These are phyloP conservation scores for Aphodius sticticus DNA, from an alignment of 2,888 invertebrate species.

Conservation along the genomic window DNA sequence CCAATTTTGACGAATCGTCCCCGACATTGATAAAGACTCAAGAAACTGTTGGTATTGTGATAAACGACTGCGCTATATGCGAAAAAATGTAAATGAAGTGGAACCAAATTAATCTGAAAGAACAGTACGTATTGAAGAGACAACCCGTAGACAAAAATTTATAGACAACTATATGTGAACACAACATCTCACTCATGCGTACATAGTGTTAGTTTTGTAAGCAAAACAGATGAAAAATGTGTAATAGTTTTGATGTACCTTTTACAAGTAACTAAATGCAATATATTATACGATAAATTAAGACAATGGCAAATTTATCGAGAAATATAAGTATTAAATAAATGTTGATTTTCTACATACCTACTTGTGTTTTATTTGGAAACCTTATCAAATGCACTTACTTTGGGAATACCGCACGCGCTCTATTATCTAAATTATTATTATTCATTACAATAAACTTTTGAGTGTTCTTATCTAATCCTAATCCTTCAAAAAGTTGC, in stretches of 20 bases:
- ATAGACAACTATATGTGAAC: background rate
- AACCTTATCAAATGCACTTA: background rate
- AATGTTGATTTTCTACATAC: background rate
- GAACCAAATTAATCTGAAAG: background rate
- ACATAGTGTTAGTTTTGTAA: background rate
- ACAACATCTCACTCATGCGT: background rate
- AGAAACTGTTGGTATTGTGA: slow-evolving; percentile 13
- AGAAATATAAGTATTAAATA: background rate
- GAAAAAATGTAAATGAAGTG: slow-evolving; percentile 10
- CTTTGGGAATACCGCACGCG: background rate
- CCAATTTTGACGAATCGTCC: background rate
- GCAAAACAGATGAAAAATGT: background rate
- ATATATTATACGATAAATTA: background rate
- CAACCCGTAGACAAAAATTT: background rate
- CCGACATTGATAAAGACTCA: slow-evolving; percentile 12
- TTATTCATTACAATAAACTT: background rate
- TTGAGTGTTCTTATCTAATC: background rate
- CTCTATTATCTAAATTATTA: too few relatives aligned
- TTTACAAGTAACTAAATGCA: background rate
- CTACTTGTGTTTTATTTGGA: background rate
- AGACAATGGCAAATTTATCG: background rate
- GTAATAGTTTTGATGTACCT: background rate
- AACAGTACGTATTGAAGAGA: background rate
- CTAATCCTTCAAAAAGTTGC: background rate
- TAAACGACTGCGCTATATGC: slow-evolving; percentile 19